Conservation (phyloP, 2,888 invertebrate species). For the Epistrophella euchroma region DNA sequence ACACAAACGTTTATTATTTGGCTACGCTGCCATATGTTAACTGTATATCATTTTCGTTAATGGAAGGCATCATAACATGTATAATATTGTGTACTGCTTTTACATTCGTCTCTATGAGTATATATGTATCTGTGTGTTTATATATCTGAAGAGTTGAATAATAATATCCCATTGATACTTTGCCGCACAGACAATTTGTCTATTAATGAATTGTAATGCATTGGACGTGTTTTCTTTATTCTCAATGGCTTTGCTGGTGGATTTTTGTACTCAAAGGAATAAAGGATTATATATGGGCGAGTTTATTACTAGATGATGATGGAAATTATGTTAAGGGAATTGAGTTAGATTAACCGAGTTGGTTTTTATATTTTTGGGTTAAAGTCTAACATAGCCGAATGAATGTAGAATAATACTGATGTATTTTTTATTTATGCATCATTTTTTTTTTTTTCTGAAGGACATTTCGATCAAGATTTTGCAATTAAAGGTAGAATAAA, state of each 20-base stretch:
- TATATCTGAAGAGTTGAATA: background rate
- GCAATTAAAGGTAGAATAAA: no score
- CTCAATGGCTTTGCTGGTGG: background rate
- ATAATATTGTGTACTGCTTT: slow-evolving; percentile 2
- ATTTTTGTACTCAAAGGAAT: slow-evolving; percentile 9
- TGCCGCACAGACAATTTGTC: slow-evolving; percentile 61
- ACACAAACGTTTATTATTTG: slow-evolving; percentile 49
- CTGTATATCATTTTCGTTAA: slow-evolving; percentile 65
- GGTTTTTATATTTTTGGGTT: background rate
- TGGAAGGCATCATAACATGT: slow-evolving; percentile 47
- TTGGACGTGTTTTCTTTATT: slow-evolving; percentile 43
- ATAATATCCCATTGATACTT: slow-evolving; percentile 46
- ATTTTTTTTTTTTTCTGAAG: background rate
- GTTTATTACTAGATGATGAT: slow-evolving; percentile 15
- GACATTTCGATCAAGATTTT: background rate
- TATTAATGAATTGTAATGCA: slow-evolving; percentile 71
- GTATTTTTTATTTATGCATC: background rate
- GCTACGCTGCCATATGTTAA: slow-evolving; percentile 66
- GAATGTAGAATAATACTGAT: background rate
- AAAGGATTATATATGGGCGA: slow-evolving; percentile 1
- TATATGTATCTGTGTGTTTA: no score
- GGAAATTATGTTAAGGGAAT: slow-evolving; percentile 13
- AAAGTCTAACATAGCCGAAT: background rate
- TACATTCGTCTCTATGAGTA: no score
- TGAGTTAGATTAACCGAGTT: background rate